Evolutionary conservation across 2,113 vertebrate genomes (phyloP).

Genomic region (Gallinago jamesoni): DNA sequence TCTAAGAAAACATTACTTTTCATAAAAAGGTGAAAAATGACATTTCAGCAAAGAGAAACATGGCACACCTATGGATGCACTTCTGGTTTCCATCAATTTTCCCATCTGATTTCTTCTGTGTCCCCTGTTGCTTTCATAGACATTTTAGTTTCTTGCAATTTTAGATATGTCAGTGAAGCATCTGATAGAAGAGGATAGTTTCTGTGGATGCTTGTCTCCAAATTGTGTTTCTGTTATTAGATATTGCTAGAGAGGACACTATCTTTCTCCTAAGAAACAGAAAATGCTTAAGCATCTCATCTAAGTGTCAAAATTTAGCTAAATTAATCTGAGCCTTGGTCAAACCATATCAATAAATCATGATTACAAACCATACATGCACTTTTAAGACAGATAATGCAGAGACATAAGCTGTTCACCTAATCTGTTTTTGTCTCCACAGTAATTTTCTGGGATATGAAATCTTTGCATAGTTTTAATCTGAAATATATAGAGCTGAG

Average conservation of each 20-base stretch:
- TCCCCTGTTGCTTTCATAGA: neutral
- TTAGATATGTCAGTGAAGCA: fast-evolving
- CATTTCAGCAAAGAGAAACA: neutral
- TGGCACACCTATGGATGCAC: fast-evolving
- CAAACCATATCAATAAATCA: neutral
- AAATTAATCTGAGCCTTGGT: neutral
- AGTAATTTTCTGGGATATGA: neutral
- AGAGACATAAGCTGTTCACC: fast-evolving
- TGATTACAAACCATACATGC: neutral
- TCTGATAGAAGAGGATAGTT: neutral
- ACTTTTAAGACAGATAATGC: neutral
- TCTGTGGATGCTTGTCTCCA: neutral
- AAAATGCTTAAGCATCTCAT: neutral
- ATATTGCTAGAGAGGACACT: neutral
- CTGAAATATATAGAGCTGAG: neutral
- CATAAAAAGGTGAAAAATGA: neutral
- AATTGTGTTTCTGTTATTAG: neutral
- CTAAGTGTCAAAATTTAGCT: neutral
- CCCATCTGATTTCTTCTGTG: fast-evolving
- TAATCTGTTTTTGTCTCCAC: neutral
- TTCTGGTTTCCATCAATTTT: neutral
- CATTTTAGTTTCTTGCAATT: neutral
- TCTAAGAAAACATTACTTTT: neutral
- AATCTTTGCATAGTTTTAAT: neutral
- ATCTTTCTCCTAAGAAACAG: neutral